A percentile compares a stretch with the other conserved stretches of the same genome.
phyloP scores from a whole-genome alignment of 2,888 invertebrate genomes.

The Aquatica leii region DNA sequence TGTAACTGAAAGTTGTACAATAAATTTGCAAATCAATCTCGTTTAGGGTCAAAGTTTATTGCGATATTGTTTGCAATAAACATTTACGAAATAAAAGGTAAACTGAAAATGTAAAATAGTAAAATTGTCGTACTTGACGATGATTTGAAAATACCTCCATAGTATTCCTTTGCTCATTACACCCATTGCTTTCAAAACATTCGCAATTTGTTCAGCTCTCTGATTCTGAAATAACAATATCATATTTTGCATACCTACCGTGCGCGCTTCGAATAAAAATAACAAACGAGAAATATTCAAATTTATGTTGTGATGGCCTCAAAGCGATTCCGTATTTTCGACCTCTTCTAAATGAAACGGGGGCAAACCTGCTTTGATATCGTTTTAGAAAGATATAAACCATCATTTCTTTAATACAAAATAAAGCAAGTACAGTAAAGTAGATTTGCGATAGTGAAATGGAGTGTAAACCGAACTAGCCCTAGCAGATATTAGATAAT shows the following conservation, averaged over 20 bases:
- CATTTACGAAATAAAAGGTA: slow-evolving; percentile 18
- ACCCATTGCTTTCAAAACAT: slow-evolving; percentile 36
- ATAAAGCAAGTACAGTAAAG: slow-evolving; percentile 33
- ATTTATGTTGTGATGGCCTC: slow-evolving; percentile 45
- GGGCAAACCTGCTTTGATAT: slow-evolving; percentile 25
- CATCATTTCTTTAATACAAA: slow-evolving; percentile 28
- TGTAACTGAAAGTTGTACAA: slow-evolving; percentile 45
- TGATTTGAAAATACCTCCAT: slow-evolving; percentile 37
- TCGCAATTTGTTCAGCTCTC: slow-evolving; percentile 41
- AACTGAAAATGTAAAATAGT: slow-evolving; percentile 28
- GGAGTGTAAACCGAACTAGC: slow-evolving; percentile 54
- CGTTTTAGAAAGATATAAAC: slow-evolving; percentile 34
- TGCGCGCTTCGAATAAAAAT: slow-evolving; percentile 44
- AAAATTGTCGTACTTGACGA: slow-evolving; percentile 36
- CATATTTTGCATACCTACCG: slow-evolving; percentile 43
- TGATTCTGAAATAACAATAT: slow-evolving; percentile 48
- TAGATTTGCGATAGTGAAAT: slow-evolving; percentile 51
- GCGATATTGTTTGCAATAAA: slow-evolving; percentile 7
- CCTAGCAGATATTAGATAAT: slow-evolving; percentile 52
- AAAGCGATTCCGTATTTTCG: slow-evolving; percentile 35
- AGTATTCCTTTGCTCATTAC: slow-evolving; percentile 39
- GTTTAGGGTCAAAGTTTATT: slow-evolving; percentile 5
- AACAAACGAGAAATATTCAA: slow-evolving; percentile 49
- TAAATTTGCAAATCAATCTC: slow-evolving; percentile 49
- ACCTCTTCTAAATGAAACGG: slow-evolving; percentile 32